These are phyloP conservation scores for Leucoma salicis DNA, from an alignment of 2,888 invertebrate genomes.

Conservation along the genomic window DNA sequence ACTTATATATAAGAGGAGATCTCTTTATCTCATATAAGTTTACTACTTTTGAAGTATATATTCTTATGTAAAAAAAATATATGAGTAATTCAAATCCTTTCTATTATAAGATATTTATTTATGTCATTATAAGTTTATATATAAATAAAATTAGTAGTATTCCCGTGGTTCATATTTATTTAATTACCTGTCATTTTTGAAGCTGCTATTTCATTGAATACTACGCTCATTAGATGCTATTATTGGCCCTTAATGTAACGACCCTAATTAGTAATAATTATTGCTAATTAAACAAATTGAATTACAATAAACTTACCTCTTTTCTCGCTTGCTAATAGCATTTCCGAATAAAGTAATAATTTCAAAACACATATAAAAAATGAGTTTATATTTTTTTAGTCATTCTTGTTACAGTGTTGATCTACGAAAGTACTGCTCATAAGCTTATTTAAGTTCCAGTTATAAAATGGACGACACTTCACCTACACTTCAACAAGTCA, in stretches of 20 bases:
- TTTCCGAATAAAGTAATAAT: no score
- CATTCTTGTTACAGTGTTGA: neutral
- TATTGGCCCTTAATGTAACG: no score
- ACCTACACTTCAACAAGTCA: slow-evolving; percentile 29
- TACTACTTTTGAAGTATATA: no score
- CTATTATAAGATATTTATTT: no score
- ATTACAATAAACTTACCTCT: neutral
- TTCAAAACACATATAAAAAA: neutral
- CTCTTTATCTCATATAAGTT: no score
- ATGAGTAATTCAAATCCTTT: no score
- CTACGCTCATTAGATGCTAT: neutral
- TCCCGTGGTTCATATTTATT: neutral
- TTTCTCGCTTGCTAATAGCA: neutral
- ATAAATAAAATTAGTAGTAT: neutral
- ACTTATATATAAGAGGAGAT: no score
- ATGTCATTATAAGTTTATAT: no score
- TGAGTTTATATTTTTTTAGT: neutral
- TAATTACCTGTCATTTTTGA: neutral
- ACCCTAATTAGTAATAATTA: no score
- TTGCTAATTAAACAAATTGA: no score
- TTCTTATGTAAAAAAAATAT: no score
- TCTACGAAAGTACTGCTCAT: neutral
- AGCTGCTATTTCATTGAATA: neutral
- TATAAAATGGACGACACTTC: slow-evolving; percentile 38
- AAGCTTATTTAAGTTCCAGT: slow-evolving; percentile 26